phyloP scores from a whole-genome alignment of 2,113 vertebrate genomes.

The Embiotoca jacksoni region DNA sequence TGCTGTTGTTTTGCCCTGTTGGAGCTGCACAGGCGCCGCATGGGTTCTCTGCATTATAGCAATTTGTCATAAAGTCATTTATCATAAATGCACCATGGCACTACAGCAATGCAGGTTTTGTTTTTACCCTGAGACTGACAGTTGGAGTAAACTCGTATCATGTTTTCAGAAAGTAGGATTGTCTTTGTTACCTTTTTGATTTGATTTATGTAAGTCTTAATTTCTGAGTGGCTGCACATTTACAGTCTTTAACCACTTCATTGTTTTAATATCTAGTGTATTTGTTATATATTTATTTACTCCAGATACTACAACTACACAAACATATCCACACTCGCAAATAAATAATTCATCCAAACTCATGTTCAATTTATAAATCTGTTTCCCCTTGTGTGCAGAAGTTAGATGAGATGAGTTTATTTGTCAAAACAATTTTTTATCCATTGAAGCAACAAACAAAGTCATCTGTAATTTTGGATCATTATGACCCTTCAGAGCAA shows the following conservation, averaged over 20 bases:
- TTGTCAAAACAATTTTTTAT: conserved; percentile 11
- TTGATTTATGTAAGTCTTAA: conserved; percentile 8
- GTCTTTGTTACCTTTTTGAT: background rate
- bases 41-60: conserved; percentile 67
- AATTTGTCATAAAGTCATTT: conserved; percentile 79
- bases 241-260: background rate
- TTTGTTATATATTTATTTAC: no score
- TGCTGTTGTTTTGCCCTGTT: conserved; percentile 46
- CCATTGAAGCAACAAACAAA: background rate
- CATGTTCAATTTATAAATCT: conserved; percentile 32
- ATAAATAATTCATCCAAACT: conserved; percentile 43
- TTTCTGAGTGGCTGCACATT: background rate
- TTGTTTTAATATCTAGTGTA: background rate
- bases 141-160: conserved; percentile 58
- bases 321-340: background rate
- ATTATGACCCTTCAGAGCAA: background rate
- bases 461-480: conserved; percentile 1
- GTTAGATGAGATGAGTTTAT: conserved; percentile 3
- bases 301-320: background rate
- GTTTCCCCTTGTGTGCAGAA: conserved; percentile 25
- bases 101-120: conserved; percentile 70
- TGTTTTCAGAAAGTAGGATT: conserved; percentile 32
- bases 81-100: conserved; percentile 70
- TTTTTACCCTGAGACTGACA: conserved; percentile 62
- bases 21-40: conserved; percentile 50